These are phyloP conservation scores for Rhynchonycteris naso DNA, from an alignment of 2,797 vertebrate species.

Conservation along the genomic window DNA sequence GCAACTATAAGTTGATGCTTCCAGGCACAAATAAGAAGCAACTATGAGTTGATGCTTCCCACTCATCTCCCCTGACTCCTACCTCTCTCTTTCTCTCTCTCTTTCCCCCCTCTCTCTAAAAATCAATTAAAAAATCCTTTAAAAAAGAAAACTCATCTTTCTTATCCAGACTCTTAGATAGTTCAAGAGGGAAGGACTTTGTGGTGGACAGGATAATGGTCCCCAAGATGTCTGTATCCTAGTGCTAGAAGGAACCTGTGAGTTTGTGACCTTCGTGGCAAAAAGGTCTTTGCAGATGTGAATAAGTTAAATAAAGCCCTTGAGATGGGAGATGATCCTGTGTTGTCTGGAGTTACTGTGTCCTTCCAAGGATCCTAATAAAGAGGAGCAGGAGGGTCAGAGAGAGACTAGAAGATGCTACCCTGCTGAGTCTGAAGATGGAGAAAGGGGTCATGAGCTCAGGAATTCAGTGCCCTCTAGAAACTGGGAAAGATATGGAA, in stretches of 20 bases:
- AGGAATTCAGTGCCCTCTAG: accelerated
- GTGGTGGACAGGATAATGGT: background rate
- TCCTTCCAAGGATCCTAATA: background rate
- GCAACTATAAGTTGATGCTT: too few species aligned
- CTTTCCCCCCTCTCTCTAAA: too few species aligned
- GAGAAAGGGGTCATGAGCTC: background rate
- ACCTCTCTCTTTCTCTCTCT: too few species aligned
- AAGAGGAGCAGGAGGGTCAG: background rate
- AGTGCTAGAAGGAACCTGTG: background rate
- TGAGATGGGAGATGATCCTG: background rate
- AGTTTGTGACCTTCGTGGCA: background rate
- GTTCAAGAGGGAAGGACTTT: background rate
- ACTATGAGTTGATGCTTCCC: too few species aligned
- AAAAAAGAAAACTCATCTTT: too few species aligned
- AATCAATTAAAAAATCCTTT: too few species aligned
- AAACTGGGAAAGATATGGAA: background rate
- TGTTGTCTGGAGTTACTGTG: accelerated
- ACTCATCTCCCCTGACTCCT: too few species aligned
- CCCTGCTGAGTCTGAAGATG: background rate
- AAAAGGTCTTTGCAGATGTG: background rate
- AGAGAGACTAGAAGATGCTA: background rate
- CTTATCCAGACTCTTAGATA: background rate
- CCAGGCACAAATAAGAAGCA: too few species aligned
- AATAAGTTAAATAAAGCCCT: background rate
- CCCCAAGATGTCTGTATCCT: too few species aligned